Conservation (phyloP, 2,888 invertebrate genomes). For the Apodemia mormo region DNA sequence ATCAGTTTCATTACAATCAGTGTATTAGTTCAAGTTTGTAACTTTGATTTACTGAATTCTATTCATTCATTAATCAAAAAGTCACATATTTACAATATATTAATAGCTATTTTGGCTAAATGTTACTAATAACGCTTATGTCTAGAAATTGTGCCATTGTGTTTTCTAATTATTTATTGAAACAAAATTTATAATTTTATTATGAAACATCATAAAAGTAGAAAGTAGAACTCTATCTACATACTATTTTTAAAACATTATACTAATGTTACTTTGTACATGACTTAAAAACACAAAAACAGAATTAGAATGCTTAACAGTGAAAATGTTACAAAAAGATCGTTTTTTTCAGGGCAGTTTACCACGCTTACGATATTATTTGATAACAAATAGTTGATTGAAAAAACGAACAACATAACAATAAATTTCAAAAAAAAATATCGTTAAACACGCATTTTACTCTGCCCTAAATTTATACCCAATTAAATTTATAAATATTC, state of each 20-base stretch:
- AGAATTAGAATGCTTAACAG: slow-evolving; percentile 23
- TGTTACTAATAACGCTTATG: slow-evolving; percentile 73
- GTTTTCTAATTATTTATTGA: slow-evolving; percentile 15
- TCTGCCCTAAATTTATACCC: slow-evolving; percentile 24
- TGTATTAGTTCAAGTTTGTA: slow-evolving; percentile 51
- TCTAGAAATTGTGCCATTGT: slow-evolving; percentile 72
- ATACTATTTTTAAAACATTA: slow-evolving; percentile 51
- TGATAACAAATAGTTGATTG: neutral
- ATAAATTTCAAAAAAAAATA: neutral
- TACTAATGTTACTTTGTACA: slow-evolving; percentile 66
- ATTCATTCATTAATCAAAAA: slow-evolving; percentile 50
- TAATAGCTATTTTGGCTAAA: slow-evolving; percentile 79
- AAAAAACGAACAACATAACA: neutral
- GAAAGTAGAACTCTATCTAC: slow-evolving; percentile 55
- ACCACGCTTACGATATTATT: neutral
- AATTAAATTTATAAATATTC: slow-evolving; percentile 25
- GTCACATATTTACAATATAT: slow-evolving; percentile 73
- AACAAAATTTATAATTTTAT: slow-evolving; percentile 1
- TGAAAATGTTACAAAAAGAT: slow-evolving; percentile 54
- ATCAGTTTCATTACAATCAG: neutral
- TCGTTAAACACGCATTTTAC: neutral
- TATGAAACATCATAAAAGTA: slow-evolving; percentile 19
- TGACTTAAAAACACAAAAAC: slow-evolving; percentile 58
- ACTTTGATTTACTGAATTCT: slow-evolving; percentile 52
- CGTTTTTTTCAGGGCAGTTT: neutral